Base-by-base conservation (phyloP, 2,113 vertebrate species). In the Muntiacus reevesi region DNA sequence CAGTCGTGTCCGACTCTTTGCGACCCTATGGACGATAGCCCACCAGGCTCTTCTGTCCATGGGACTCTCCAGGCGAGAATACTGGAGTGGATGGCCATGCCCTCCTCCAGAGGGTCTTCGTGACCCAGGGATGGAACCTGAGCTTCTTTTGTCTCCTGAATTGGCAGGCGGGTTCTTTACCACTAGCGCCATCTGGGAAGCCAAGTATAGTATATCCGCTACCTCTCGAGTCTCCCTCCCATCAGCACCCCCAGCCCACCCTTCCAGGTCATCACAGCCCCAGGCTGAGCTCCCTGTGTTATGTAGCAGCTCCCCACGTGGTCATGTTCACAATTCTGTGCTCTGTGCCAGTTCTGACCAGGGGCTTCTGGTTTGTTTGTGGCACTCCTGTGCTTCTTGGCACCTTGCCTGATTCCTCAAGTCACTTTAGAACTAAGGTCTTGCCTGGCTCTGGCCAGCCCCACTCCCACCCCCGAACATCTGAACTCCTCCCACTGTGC, bases 11-110 rank as follows among this genome's bases (percentile, higher is more conserved):
- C 10, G 1, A 23, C 67, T 74, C 67, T 40, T 40, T 13, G 67
- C 3, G 1, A 23, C n/a, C n/a, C 10, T 40, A 11, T 74, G n/a
- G n/a, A 1, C 0, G 0, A n/a, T 74, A 40, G n/a, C n/a, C 67
- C 36, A 6, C 36, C 67, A 25, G 36, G 1, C 19, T 74, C 67
- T 21, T 74, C 36, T 40, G 36, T 25, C 19, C 67, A 74, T 74
- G 67, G 19, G 36, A 25, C 12, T 74, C 67, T 40, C n/a, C 11
- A 74, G 67, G 21, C 21, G 19, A 74, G 67, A 11, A 25, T 74
- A 23, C 67, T 74, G 36, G 19, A 6, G 67, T 23, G 67, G 67
- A 12, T 12, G 40, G n/a, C 67, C 67, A 40, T 6, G 36, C 36
- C 36, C 67, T 23, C 67, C 12, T 74, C 67, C 21, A 6, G 36